Base-by-base conservation (phyloP, 2,888 invertebrate genomes). In the Eudemis profundana region DNA sequence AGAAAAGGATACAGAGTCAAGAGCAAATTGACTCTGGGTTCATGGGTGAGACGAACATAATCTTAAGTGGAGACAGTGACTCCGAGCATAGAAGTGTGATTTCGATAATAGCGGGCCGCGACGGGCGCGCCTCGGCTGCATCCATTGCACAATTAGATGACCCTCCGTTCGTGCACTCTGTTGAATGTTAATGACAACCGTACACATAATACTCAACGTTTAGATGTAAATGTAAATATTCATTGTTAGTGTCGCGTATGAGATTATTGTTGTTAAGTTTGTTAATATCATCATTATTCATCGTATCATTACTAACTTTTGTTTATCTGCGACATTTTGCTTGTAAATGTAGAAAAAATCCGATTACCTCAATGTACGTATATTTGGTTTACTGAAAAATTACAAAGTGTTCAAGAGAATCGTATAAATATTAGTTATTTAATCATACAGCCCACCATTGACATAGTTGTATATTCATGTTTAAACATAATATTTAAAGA, bases 61-160 rank as follows among this genome's bases (percentile, higher is more conserved):
- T 90, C 66, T 74, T 91, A 68, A 92, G 92, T 73, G 90, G 92
- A 27, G 92, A 92, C 62, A 92, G 92, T 72, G 92, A 92, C 62
- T 92, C 92, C 0, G 92, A 92, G 68, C 92, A 92, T 67, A 83
- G 87, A 64, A 92, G 92, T 81, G 90, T 92, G 23, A 92, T 92
- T 76, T 92, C 92, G 0, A 92, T 92, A 64, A 83, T 88, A 59
- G 85, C 90, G 15, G 91, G 90, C 7, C 80, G 82, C 19, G 88
- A 87, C 36, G 87, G 87, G 0, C 78, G 87, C 21, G 78, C 84
- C 0, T 89, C 91, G 0, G 79, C 85, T 1, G 78, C 87, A 2
- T 86, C 90, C 10, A 77, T 87, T 27, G 77, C 82, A 54, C 85
- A 87, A 68, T 71, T 86, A 68, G 88, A 90, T 29, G 88, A 89